Base-by-base conservation (phyloP, 2,888 invertebrate genomes). In the Parochlus steinenii region DNA sequence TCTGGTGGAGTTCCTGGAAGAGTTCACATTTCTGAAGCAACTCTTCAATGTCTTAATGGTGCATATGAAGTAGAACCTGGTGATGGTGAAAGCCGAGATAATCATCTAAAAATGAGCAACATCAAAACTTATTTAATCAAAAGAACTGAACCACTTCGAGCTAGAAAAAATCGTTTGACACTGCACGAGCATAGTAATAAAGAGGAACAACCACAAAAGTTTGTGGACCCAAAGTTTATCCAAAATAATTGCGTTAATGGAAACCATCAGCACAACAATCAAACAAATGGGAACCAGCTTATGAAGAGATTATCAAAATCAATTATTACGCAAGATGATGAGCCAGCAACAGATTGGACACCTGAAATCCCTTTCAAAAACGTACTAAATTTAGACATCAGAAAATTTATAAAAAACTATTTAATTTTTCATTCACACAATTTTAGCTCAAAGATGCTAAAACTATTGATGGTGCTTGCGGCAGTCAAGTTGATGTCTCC, bases 61-160 rank as follows among this genome's bases (percentile, higher is more conserved):
- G 78, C 82, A 7, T 97, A 93, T 53, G 89, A 90, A 48, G 86
- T 95, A 38, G 95, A 95, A 52, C 80, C 85, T 0, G 95, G 95
- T 0, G 71, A 81, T 46, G 95, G 93, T 0, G 78, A 73, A 19
- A 72, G 74, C 12, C 65, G 93, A 32, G 81, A 89, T 56, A 64
- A 73, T 37, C 92, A 85, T 61, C 64, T 97, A 22, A 74, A 77
- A 47, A 85, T 89, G 46, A 74, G 87, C 45, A 75, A 79, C 47
- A 74, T 93, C 38, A 73, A 74, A 46, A 95, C 95, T 3, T 95
- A 74, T 62, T 67, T 97, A 39, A 83, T 97, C 44, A 80, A 77
- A 52, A 72, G 75, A 47, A 69, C 73, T 2, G 86, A 86, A 46
- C 85, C 83, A 2, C 66, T 79, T 46, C 62, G 70, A 26, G 54